Conservation (phyloP, 2,113 vertebrate species). For the Ardeotis arabs region DNA sequence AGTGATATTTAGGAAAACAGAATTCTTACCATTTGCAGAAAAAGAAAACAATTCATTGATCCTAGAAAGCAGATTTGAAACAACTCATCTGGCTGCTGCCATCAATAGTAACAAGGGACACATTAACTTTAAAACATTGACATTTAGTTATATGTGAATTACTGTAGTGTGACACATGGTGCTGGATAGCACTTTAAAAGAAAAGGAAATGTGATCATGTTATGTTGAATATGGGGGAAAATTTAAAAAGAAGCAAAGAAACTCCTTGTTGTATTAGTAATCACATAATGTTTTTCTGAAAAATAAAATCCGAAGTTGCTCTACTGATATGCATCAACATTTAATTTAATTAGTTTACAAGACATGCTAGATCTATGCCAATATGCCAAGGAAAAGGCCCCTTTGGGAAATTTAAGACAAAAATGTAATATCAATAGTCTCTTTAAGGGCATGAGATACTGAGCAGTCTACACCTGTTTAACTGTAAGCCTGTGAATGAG, state of each 20-base stretch:
- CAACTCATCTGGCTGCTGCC: conserved; percentile 50
- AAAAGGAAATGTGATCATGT: not conserved
- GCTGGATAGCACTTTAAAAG: conserved; percentile 51
- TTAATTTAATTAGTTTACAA: not conserved
- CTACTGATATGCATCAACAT: not conserved
- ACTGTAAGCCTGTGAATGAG: not conserved
- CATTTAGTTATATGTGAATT: conserved; percentile 21
- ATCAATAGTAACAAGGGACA: conserved; percentile 45
- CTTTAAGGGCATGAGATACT: not conserved
- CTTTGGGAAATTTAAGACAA: not conserved
- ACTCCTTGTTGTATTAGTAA: not conserved
- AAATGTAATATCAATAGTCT: not conserved
- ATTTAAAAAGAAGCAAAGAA: not conserved
- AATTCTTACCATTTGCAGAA: conserved; percentile 53
- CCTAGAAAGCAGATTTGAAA: conserved; percentile 61
- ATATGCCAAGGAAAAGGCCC: not conserved
- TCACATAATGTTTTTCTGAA: not conserved
- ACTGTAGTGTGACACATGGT: not conserved
- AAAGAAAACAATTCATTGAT: conserved; percentile 51
- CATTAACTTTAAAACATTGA: conserved; percentile 14
- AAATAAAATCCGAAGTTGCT: not conserved
- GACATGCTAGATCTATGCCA: not conserved
- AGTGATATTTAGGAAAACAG: not conserved
- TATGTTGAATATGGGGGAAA: not conserved
- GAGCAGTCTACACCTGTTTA: not conserved